Evolutionary conservation across 1,140 invertebrate species (phyloP), one percentile per base, ranked within the genome.

Genomic region (Uloborus diversus): DNA sequence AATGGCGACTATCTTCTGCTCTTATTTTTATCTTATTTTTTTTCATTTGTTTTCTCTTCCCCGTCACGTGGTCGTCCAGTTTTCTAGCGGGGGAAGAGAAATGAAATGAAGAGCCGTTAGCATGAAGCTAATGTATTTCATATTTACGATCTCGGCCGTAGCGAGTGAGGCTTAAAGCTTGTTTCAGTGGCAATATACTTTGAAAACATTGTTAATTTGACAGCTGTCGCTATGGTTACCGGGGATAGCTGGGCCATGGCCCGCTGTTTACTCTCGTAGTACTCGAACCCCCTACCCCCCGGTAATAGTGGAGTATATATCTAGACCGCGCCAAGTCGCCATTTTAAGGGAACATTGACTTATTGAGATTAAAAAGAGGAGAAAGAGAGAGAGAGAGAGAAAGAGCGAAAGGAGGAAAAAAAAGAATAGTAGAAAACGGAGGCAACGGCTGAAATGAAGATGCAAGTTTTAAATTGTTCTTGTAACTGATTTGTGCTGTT

Each of bases 201-300:
- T 79, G 76, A 79, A 79, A 79, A 79, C 76, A 69, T 79, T 79
- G 76, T 79, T 79, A 79, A 79, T 79, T 79, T 79, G 76, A 79
- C 76, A 79, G 64, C 64, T 68, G 76, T 79, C 56, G 76, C 76
- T 69, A 79, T 79, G 76, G 76, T 78, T 78, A 78, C 73, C 30
- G 59, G n/a, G n/a, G 61, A 32, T 61, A 30, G 71, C 42, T 30
- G 53, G 70, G 32, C 68, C 37, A 32, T 33, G 30, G 42, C 47
- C 37, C 76, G 33, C 33, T 79, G 64, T 79, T 79, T 79, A 79
- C 64, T 69, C 53, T 32, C 35, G 33, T 64, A 11, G 32, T 4
- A 7, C 64, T 27, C n/a, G 4, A 17, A 13, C 35, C 23, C 14
- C 23, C 64, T 35, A 4, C 17, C 23, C n/a, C 35, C 7, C 32